Evolutionary conservation across 1,140 invertebrate genomes (phyloP).

Genomic region (Pogonus chalceus): DNA sequence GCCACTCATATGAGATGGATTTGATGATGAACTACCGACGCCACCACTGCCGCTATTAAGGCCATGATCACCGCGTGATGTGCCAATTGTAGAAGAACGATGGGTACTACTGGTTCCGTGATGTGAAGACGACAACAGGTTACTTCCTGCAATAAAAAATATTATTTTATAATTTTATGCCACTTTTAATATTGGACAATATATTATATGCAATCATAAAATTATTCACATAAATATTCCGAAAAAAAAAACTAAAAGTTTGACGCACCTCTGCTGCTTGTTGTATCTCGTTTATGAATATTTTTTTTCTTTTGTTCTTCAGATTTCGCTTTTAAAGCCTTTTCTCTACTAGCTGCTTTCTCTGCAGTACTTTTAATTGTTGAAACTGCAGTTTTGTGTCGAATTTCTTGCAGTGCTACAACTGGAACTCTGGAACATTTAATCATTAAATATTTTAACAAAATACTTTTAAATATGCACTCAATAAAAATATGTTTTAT

Average conservation of each 20-base stretch:
- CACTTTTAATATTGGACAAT: neutral
- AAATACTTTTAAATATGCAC: neutral
- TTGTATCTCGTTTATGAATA: neutral
- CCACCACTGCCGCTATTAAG: neutral
- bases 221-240: neutral
- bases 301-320: slow-evolving; percentile 23
- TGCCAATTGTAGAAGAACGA: neutral
- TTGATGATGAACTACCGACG: too few relatives aligned
- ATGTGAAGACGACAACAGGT: neutral
- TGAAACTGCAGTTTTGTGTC: slow-evolving; percentile 36
- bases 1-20: neutral
- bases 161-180: neutral
- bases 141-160: neutral
- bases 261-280: neutral
- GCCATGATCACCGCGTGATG: neutral
- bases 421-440: neutral
- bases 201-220: neutral
- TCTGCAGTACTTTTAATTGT: slow-evolving; percentile 35
- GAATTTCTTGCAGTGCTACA: slow-evolving; percentile 31
- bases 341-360: slow-evolving; percentile 25
- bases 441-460: too few relatives aligned
- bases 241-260: too few relatives aligned
- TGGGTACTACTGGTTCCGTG: neutral
- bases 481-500: neutral
- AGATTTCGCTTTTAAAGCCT: slow-evolving; percentile 16